Evolutionary conservation across 1,140 invertebrate species (phyloP).

Genomic region (Cyphomyrmex costatus): DNA sequence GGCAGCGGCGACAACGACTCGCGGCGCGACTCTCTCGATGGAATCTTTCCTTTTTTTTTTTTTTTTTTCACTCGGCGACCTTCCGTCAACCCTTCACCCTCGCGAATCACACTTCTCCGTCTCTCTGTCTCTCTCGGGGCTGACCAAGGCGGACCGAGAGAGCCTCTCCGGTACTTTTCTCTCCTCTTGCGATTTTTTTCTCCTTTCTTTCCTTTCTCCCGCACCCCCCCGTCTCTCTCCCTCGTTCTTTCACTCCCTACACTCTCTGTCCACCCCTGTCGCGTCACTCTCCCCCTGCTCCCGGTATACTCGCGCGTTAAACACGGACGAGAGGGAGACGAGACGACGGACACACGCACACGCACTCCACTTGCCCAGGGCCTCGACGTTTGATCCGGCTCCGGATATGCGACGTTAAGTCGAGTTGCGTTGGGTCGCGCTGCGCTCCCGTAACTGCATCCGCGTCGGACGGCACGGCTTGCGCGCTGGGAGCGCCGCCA

Average conservation of each 20-base stretch:
- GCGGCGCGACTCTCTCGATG: conserved; percentile 39
- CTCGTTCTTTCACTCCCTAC: conserved; percentile 47
- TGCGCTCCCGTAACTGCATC: conserved; percentile 87
- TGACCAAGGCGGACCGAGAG: not conserved
- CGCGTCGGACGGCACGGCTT: conserved; percentile 83
- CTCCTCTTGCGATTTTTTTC: not conserved
- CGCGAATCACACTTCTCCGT: conserved; percentile 39
- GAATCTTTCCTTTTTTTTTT: conserved; percentile 22
- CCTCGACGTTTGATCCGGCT: conserved; percentile 80
- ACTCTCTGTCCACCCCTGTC: conserved; percentile 51
- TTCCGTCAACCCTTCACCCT: conserved; percentile 29
- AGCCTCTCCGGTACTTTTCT: conserved; percentile 25
- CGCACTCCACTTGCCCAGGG: conserved; percentile 77
- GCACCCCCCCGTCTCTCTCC: conserved; percentile 51
- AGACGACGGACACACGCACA: conserved; percentile 74
- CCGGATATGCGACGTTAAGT: conserved; percentile 83
- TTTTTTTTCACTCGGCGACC: conserved; percentile 12
- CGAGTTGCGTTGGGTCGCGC: conserved; percentile 86
- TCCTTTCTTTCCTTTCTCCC: conserved; percentile 21
- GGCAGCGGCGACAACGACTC: conserved; percentile 46
- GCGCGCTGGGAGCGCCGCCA: conserved; percentile 85
- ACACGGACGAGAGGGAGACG: conserved; percentile 77
- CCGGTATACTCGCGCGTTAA: conserved; percentile 69
- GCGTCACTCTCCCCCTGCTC: conserved; percentile 71
- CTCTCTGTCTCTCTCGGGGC: conserved; percentile 27